Evolutionary conservation across 1,140 invertebrate genomes (phyloP), one percentile per base, ranked within the genome.

Genomic region (Pinna nobilis): DNA sequence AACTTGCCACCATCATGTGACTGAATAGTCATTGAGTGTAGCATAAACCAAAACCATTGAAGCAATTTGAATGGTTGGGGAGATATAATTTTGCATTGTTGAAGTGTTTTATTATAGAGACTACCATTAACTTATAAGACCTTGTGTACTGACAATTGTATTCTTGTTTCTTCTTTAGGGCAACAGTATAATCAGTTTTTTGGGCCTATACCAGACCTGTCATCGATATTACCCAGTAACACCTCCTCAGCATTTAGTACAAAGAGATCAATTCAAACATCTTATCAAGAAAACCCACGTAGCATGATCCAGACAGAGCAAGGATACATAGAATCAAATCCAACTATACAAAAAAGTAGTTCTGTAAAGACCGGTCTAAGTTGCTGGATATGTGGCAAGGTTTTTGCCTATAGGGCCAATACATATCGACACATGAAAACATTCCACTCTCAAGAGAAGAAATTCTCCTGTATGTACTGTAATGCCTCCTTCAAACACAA

Each of bases 351-450:
- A n/a, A n/a, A n/a, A n/a, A n/a, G n/a, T n/a, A n/a, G n/a, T n/a
- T n/a, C n/a, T n/a, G n/a, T n/a, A n/a, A n/a, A n/a, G n/a, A n/a
- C n/a, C n/a, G n/a, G n/a, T n/a, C n/a, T n/a, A n/a, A n/a, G n/a
- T n/a, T n/a, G n/a, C n/a, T n/a, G n/a, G 25, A 57, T 57, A 33
- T 57, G 53, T 57, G 53, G 53, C 5, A 57, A 57, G 20, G 37
- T 32, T 9, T 57, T 57, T 20, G 32, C 53, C 37, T 33, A 57
- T 33, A 57, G 32, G 20, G 53, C 30, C 32, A 57, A 30, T 32
- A 33, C 53, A 15, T 20, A 33, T 11, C 32, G 53, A 33, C 53
- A 57, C 37, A 33, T 57, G 2, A 57, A 57, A 18, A 33, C 53
- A 3, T 20, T 57, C 9, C 53, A 57, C 25, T 57, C 37, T 20